phyloP scores from a whole-genome alignment of 53 echinoderm and acorn worm species.

The Actinopyga echinites region DNA sequence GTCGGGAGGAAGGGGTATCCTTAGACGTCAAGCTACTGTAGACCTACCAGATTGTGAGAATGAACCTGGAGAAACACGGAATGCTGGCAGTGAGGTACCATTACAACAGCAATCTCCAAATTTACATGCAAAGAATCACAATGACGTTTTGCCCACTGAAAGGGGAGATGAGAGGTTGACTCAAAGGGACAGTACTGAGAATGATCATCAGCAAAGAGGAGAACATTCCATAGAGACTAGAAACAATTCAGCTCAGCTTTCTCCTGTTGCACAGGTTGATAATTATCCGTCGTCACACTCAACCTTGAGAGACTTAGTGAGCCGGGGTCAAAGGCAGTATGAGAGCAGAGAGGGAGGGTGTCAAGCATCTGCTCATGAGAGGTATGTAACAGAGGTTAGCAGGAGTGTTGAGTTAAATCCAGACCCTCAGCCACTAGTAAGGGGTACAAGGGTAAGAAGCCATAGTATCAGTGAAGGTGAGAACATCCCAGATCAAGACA shows the following conservation, averaged over 20 bases:
- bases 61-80: conserved; percentile 3
- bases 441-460: conserved; percentile 67
- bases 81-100: background rate
- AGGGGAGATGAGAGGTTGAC: background rate
- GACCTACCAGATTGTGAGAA: conserved; percentile 34
- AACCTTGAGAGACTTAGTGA: conserved; percentile 63
- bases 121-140: background rate
- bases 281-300: background rate
- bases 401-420: conserved; percentile 27
- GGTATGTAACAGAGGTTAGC: background rate
- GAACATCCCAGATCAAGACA: conserved; percentile 44
- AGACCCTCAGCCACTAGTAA: conserved; percentile 36
- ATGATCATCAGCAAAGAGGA: conserved; percentile 4
- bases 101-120: background rate
- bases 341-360: conserved; percentile 13
- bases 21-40: conserved; percentile 35
- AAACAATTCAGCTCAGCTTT: background rate
- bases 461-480: conserved; percentile 95
- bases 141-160: background rate
- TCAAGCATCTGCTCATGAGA: conserved; percentile 1
- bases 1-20: conserved; percentile 32
- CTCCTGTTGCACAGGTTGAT: background rate
- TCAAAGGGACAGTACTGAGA: background rate
- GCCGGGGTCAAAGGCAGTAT: conserved; percentile 20
- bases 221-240: background rate